Evolutionary conservation across 1,140 invertebrate genomes (phyloP).

Genomic region (Ostrea edulis): DNA sequence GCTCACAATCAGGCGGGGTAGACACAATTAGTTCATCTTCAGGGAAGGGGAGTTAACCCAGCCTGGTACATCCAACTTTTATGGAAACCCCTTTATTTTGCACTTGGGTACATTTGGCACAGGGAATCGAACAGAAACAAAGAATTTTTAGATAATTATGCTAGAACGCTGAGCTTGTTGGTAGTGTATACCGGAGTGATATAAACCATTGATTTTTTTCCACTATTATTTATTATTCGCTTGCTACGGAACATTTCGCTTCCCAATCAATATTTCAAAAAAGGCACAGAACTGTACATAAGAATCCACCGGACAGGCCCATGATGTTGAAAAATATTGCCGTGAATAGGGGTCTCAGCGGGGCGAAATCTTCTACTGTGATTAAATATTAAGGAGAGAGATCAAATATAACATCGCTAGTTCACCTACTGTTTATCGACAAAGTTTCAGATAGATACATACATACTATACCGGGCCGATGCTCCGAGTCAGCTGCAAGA

Average conservation of each 20-base stretch:
- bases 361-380: not conserved
- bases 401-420: constrained; percentile 5
- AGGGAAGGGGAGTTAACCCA: constrained; percentile 32
- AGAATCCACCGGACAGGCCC: not conserved
- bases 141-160: not conserved
- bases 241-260: constrained; percentile 35
- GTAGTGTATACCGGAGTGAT: constrained; percentile 6
- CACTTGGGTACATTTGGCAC: not conserved
- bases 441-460: constrained; percentile 10
- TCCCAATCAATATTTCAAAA: constrained; percentile 42
- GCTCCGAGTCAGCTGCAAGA: constrained; percentile 9
- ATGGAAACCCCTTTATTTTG: constrained; percentile 6
- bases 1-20: constrained; percentile 53
- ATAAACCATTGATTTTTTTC: constrained; percentile 41
- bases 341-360: not conserved
- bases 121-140: not conserved
- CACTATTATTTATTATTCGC: constrained; percentile 42
- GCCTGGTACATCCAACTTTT: not conserved
- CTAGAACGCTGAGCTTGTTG: not conserved
- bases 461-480: not conserved
- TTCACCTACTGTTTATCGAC: not conserved
- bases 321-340: not conserved
- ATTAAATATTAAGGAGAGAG: constrained; percentile 21
- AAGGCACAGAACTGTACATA: constrained; percentile 15
- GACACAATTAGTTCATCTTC: constrained; percentile 55